These are phyloP conservation scores for Trematomus loennbergii DNA, from an alignment of 2,113 vertebrate species.

Conservation along the genomic window DNA sequence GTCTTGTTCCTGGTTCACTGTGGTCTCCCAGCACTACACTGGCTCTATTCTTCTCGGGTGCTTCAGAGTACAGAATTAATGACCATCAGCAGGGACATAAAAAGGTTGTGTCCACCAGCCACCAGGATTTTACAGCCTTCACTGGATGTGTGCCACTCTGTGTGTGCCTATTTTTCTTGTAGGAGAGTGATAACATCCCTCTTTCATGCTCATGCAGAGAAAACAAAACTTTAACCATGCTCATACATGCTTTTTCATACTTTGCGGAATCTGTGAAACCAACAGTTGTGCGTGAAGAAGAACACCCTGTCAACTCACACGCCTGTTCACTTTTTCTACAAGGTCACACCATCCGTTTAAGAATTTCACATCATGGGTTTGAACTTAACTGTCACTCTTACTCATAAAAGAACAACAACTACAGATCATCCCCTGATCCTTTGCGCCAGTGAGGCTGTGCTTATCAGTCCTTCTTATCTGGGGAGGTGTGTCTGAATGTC, in stretches of 20 bases:
- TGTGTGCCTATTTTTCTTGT: slow-evolving; percentile 18
- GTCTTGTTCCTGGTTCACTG: slow-evolving; percentile 66
- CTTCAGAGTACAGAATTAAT: slow-evolving; percentile 70
- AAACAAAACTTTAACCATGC: slow-evolving; percentile 39
- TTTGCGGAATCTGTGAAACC: slow-evolving; percentile 5
- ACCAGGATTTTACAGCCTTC: slow-evolving; percentile 53
- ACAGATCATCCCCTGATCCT: slow-evolving; percentile 19
- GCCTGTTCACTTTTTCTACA: slow-evolving; percentile 1
- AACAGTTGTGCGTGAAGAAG: slow-evolving; percentile 15
- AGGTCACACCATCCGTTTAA: neutral
- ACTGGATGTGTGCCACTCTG: slow-evolving; percentile 8
- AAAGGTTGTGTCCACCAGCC: slow-evolving; percentile 60
- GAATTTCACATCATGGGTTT: slow-evolving; percentile 13
- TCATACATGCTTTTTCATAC: slow-evolving; percentile 39
- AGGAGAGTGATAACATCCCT: slow-evolving; percentile 25
- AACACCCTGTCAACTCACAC: neutral
- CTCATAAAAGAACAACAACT: neutral
- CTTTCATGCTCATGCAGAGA: slow-evolving; percentile 6
- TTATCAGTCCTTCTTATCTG: slow-evolving; percentile 33
- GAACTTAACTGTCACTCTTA: slow-evolving; percentile 11
- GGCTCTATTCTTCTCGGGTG: slow-evolving; percentile 65
- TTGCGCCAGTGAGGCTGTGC: neutral
- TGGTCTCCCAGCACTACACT: slow-evolving; percentile 57
- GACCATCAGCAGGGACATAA: slow-evolving; percentile 55
- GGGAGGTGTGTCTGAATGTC: slow-evolving; percentile 28